phyloP scores from a whole-genome alignment of 2,797 vertebrate species.

The Enoplosus armatus region DNA sequence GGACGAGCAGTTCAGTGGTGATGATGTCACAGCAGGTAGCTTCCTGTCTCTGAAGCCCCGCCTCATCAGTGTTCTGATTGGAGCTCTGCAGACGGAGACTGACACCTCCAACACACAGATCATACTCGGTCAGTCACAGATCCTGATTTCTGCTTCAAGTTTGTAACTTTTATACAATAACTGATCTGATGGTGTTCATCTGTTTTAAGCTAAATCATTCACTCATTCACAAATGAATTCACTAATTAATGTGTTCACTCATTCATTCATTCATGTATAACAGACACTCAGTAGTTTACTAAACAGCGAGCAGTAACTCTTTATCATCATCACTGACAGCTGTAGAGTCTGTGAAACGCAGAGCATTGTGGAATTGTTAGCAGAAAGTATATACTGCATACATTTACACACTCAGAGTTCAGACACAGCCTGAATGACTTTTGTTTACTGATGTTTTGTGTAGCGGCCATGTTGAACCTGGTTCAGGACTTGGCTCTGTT shows the following conservation, averaged over 20 bases:
- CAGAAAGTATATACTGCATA: neutral
- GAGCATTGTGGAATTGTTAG: too few species aligned
- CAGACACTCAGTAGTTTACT: too few species aligned
- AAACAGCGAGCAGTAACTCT: too few species aligned
- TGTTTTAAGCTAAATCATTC: too few species aligned
- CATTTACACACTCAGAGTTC: neutral
- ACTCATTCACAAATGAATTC: too few species aligned
- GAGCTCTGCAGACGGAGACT: conserved; percentile 93
- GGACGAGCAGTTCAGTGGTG: conserved; percentile 4
- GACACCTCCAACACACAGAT: conserved; percentile 94
- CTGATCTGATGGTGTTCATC: neutral
- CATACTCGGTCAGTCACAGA: conserved; percentile 87
- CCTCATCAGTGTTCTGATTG: conserved; percentile 92
- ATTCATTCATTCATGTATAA: too few species aligned
- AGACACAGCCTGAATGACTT: neutral
- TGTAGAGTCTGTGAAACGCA: too few species aligned
- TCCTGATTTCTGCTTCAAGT: neutral
- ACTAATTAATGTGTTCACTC: too few species aligned
- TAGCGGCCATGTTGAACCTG: conserved; percentile 94
- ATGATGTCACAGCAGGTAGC: conserved; percentile 25
- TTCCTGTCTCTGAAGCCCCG: conserved; percentile 90
- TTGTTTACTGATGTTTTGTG: conserved; percentile 43
- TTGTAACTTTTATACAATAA: neutral
- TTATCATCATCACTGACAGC: too few species aligned
- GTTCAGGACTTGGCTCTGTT: conserved; percentile 92